Evolutionary conservation across 35 echinoderm and acorn worm species (phyloP).

Genomic region (Stichopus chloronotus): DNA sequence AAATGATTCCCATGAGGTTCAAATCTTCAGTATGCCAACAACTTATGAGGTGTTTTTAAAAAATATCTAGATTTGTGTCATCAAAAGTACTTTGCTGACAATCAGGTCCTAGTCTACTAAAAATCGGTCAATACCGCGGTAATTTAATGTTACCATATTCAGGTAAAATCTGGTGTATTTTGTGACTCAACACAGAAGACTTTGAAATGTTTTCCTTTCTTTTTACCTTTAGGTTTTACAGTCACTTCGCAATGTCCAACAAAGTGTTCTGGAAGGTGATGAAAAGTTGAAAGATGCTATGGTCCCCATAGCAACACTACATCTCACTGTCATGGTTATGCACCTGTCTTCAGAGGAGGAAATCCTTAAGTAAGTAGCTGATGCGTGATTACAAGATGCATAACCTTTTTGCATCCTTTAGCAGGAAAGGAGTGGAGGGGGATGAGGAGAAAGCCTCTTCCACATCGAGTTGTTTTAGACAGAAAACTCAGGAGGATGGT

Average conservation of each 20-base stretch:
- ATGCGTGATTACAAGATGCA: not conserved
- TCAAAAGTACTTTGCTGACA: no score
- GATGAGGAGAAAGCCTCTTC: not conserved
- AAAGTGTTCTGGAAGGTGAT: conserved; percentile 82
- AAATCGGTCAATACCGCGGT: not conserved
- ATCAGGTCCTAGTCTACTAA: no score
- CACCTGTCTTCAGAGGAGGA: conserved; percentile 93
- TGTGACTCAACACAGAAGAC: not conserved
- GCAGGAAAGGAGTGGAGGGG: not conserved
- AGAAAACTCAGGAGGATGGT: no score
- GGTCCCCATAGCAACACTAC: conserved; percentile 94
- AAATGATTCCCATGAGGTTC: no score
- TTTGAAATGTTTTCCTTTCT: not conserved
- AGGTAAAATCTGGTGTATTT: not conserved
- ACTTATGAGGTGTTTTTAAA: no score
- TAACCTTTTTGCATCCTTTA: not conserved
- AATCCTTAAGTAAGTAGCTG: conserved; percentile 70
- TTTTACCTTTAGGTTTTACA: conserved; percentile 71
- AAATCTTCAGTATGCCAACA: no score
- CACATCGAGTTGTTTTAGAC: no score
- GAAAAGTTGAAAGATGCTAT: conserved; percentile 99
- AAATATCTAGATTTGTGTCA: no score
- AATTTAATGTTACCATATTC: not conserved
- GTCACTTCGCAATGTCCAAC: conserved; percentile 74
- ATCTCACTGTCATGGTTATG: conserved; percentile 99